phyloP scores from a whole-genome alignment of 2,113 vertebrate species.

The Falco punctatus region DNA sequence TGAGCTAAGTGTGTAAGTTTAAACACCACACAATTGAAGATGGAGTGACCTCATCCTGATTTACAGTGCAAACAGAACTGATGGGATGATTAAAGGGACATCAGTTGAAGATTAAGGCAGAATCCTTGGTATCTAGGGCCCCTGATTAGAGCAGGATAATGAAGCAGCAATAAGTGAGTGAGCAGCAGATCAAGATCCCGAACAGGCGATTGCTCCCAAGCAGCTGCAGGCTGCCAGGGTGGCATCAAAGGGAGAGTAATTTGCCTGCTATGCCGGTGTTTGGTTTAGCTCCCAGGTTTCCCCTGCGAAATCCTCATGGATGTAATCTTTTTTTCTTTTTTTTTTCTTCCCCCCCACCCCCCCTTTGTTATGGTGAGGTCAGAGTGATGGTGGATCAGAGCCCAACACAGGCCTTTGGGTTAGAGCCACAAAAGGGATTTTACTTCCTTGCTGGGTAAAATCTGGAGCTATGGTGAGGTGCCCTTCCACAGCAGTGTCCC shows the following conservation, averaged over 20 bases:
- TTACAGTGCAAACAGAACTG: neutral
- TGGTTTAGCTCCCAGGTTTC: neutral
- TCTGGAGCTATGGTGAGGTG: neutral
- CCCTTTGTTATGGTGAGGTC: neutral
- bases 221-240: neutral
- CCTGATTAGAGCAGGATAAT: conserved; percentile 27
- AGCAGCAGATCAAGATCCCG: conserved; percentile 7
- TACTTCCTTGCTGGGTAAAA: neutral
- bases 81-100: conserved; percentile 49
- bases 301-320: neutral
- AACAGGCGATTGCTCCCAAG: neutral
- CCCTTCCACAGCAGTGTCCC: neutral
- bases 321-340: neutral
- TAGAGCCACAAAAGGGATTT: neutral
- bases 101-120: conserved; percentile 44
- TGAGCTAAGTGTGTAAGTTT: neutral
- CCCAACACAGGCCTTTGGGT: neutral
- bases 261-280: neutral
- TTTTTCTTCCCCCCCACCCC: no score
- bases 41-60: neutral
- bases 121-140: conserved; percentile 37
- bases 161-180: conserved; percentile 28
- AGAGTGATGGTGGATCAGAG: neutral
- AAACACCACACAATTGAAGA: neutral
- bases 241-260: neutral